Percentiles rank a stretch among this genome's conserved stretches.
Conservation (phyloP, 1,140 invertebrate genomes). For the Subanguina moxae region DNA sequence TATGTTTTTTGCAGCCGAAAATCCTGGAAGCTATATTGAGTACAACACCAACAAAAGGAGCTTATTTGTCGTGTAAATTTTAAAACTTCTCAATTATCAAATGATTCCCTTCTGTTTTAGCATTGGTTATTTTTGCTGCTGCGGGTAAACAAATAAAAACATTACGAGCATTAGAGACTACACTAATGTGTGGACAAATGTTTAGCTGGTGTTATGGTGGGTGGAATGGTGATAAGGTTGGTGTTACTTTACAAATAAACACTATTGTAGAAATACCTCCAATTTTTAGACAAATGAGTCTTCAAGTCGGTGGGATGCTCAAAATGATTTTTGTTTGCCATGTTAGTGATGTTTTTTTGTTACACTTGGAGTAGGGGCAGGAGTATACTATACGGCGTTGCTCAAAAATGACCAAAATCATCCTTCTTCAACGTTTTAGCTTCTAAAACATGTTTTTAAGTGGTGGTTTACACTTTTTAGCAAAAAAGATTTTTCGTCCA, state of each 20-base stretch:
- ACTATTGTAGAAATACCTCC: no score
- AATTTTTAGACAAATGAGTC: constrained; percentile 27
- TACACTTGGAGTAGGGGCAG: neutral
- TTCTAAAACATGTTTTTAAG: no score
- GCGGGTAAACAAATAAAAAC: no score
- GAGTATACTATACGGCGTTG: no score
- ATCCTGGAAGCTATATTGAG: constrained; percentile 55
- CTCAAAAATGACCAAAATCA: no score
- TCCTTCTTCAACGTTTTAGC: no score
- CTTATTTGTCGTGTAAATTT: constrained; percentile 55
- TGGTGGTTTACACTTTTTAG: no score
- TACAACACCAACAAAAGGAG: constrained; percentile 52
- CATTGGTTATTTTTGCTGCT: constrained; percentile 58
- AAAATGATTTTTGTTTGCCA: constrained; percentile 59
- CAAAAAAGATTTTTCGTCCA: no score
- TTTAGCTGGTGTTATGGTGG: constrained; percentile 53
- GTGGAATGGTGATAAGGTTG: constrained; percentile 50
- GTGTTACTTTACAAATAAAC: neutral
- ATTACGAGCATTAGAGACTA: no score
- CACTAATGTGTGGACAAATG: no score
- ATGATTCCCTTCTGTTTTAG: constrained; percentile 38
- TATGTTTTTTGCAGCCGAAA: constrained; percentile 46
- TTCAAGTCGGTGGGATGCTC: constrained; percentile 57
- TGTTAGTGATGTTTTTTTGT: constrained; percentile 12
- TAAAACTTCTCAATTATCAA: neutral